phyloP scores from a whole-genome alignment of 2,888 invertebrate species.

The Diabrotica balteata region DNA sequence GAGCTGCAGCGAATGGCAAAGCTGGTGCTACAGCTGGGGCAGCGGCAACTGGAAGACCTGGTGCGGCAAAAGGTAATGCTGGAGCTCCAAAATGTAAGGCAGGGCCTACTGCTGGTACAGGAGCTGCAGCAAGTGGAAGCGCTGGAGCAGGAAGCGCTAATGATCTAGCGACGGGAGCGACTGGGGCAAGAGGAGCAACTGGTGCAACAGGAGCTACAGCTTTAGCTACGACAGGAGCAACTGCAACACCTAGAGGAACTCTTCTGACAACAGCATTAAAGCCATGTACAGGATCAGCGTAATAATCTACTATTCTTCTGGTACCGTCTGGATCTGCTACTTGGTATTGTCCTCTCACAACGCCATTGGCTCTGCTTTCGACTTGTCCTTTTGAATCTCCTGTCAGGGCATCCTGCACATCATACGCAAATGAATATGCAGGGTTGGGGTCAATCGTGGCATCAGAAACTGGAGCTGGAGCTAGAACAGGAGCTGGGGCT shows the following conservation, averaged over 20 bases:
- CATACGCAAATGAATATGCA: constrained; percentile 65
- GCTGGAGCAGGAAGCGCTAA: constrained; percentile 27
- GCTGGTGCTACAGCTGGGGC: constrained; percentile 40
- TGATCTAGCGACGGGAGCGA: constrained; percentile 26
- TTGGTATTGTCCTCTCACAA: constrained; percentile 65
- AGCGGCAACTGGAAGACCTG: constrained; percentile 40
- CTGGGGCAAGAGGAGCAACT: constrained; percentile 29
- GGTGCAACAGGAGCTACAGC: constrained; percentile 32
- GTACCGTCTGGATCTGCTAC: constrained; percentile 66
- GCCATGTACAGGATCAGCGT: constrained; percentile 66
- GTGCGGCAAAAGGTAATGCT: constrained; percentile 38
- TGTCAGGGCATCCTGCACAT: constrained; percentile 64
- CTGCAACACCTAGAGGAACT: constrained; percentile 56
- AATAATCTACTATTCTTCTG: constrained; percentile 65
- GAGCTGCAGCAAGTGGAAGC: constrained; percentile 27
- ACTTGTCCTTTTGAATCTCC: constrained; percentile 66
- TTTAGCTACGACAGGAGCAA: constrained; percentile 34
- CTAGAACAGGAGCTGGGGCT: constrained; percentile 33
- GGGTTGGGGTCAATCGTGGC: constrained; percentile 64
- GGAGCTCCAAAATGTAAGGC: constrained; percentile 35
- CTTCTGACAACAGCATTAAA: constrained; percentile 67
- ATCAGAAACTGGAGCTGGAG: constrained; percentile 48
- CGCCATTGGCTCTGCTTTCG: constrained; percentile 64
- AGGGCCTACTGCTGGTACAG: constrained; percentile 13
- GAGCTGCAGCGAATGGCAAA: constrained; percentile 25